Conservation (phyloP, 2,888 invertebrate species). For the Platycheirus albimanus region DNA sequence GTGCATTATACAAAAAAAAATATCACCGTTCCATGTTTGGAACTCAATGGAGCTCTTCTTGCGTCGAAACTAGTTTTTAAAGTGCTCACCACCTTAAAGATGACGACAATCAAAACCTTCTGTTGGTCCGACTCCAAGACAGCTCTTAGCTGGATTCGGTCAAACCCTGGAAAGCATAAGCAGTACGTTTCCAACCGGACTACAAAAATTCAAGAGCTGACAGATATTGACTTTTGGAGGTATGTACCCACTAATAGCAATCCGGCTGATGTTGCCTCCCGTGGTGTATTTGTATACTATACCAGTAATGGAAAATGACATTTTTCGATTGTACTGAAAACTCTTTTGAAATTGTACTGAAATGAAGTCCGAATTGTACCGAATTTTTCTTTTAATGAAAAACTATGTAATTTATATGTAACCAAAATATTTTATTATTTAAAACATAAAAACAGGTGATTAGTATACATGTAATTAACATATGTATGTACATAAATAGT, state of each 20-base stretch:
- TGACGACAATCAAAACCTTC: conserved; percentile 6
- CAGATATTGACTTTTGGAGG: conserved; percentile 25
- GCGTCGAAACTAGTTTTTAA: conserved; percentile 38
- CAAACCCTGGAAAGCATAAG: conserved; percentile 50
- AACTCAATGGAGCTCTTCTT: conserved; percentile 51
- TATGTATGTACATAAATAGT: no score
- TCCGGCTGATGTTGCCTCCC: conserved; percentile 29
- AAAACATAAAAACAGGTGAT: no score
- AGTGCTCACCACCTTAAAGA: conserved; percentile 15
- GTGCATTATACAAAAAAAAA: no score
- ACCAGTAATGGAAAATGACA: no score
- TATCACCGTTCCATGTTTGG: conserved; percentile 47
- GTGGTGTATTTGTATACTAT: no score
- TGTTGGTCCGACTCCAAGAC: conserved; percentile 52
- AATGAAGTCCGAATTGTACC: no score
- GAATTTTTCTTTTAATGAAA: no score
- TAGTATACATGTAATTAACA: no score
- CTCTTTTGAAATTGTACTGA: no score
- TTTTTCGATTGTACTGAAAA: no score
- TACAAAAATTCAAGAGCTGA: conserved; percentile 28
- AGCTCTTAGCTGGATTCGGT: conserved; percentile 45
- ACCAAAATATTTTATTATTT: no score
- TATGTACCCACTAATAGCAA: conserved; percentile 31
- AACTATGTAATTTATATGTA: no score
- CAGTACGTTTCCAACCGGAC: conserved; percentile 41